phyloP scores from a whole-genome alignment of 2,888 invertebrate species.

The Dyspetes luteomarginatus region DNA sequence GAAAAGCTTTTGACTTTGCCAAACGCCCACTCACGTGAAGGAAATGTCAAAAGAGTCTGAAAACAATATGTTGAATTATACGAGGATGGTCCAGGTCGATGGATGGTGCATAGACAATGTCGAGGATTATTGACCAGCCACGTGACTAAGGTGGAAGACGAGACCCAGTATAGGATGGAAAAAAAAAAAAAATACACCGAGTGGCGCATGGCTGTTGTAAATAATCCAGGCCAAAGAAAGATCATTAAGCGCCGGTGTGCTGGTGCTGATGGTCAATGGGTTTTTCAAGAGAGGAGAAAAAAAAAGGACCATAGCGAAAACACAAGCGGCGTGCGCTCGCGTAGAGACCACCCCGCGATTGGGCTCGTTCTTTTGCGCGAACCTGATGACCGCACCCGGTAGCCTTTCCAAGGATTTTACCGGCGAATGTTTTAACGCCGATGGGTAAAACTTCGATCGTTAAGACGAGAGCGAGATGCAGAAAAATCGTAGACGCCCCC shows the following conservation, averaged over 20 bases:
- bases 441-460: constrained; percentile 41
- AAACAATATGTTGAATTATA: constrained; percentile 15
- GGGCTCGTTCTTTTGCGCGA: constrained; percentile 17
- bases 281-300: constrained; percentile 17
- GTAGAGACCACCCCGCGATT: constrained; percentile 53
- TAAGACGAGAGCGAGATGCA: constrained; percentile 24
- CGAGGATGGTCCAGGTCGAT: background rate
- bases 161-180: constrained; percentile 29
- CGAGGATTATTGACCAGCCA: constrained; percentile 61
- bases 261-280: constrained; percentile 30
- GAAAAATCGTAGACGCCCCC: constrained; percentile 59
- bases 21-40: too few species aligned
- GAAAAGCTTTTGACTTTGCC: background rate
- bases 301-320: constrained; percentile 37
- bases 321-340: constrained; percentile 30
- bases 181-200: constrained; percentile 43
- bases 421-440: constrained; percentile 47
- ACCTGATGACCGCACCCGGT: constrained; percentile 50
- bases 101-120: constrained; percentile 67
- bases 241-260: constrained; percentile 52
- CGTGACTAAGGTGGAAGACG: constrained; percentile 63
- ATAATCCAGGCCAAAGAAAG: constrained; percentile 64
- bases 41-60: constrained; percentile 25
- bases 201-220: constrained; percentile 63
- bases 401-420: constrained; percentile 21